phyloP scores from a whole-genome alignment of 2,797 vertebrate species.

The Bradypus variegatus region DNA sequence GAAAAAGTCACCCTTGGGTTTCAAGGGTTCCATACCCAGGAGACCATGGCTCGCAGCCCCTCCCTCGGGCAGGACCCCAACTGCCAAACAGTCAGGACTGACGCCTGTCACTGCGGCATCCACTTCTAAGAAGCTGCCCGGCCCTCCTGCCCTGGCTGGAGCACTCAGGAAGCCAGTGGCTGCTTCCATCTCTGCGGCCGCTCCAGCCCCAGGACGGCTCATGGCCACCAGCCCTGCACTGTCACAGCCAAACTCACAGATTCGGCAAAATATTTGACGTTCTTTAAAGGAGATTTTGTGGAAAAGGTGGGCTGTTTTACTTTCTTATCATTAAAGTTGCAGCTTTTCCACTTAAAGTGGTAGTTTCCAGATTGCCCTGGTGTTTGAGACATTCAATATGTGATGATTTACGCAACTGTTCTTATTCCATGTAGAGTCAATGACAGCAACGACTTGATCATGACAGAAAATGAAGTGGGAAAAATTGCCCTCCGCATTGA shows the following conservation, averaged over 20 bases:
- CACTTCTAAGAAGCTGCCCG: constrained; percentile 62
- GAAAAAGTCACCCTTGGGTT: constrained; percentile 64
- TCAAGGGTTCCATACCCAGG: constrained; percentile 68
- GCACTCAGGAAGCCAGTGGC: constrained; percentile 64
- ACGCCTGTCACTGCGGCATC: constrained; percentile 52
- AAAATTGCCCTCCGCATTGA: constrained; percentile 90
- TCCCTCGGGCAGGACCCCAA: constrained; percentile 37
- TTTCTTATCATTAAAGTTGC: neutral
- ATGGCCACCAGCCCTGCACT: constrained; percentile 67
- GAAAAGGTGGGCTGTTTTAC: constrained; percentile 84
- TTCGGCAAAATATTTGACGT: constrained; percentile 93
- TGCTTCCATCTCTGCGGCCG: constrained; percentile 63
- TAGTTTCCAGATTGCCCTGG: neutral
- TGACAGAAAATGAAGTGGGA: constrained; percentile 86
- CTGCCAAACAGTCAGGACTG: constrained; percentile 65
- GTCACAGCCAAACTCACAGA: constrained; percentile 87
- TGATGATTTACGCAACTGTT: neutral
- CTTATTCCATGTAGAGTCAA: constrained; percentile 77
- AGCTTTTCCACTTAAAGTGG: neutral
- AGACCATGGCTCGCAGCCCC: constrained; percentile 61
- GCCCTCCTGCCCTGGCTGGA: constrained; percentile 64
- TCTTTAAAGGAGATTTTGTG: constrained; percentile 87
- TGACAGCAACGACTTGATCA: constrained; percentile 88
- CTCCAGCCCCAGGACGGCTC: constrained; percentile 75
- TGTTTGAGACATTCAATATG: neutral